Base-by-base conservation (phyloP, 2,113 vertebrate species). In the Phalacrocorax pelagicus region DNA sequence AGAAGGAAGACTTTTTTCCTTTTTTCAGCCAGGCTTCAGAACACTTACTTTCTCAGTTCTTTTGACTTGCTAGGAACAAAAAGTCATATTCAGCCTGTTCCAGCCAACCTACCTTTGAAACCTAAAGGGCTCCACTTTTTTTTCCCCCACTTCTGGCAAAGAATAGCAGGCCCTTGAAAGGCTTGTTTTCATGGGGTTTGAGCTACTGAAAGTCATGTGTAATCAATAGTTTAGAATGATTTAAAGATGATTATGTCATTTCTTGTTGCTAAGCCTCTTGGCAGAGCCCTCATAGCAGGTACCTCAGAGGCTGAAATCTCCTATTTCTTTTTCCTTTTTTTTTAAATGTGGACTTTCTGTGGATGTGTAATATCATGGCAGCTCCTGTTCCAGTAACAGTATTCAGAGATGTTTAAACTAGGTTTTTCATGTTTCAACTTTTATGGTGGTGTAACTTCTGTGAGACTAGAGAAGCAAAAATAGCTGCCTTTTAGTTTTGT, bases 41-140 rank as follows among this genome's bases (percentile, higher is more conserved):
- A 54, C 17, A 8, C 3, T 66, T 78, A 5, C 1, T 83, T 10
- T 74, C 24, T 40, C 36, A 15, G 46, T 32, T 81, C 17, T 90
- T 71, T n/a, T 58, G 23, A 21, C 61, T 63, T 87, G 29, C 34
- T 55, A 11, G 15, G 22, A 47, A 57, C 8, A 46, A 24, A 83
- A 3, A 0, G 0, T 63, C 12, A 0, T 21, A 5, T 15, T 46
- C 2, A 3, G 40, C 47, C 49, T 61, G 38, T 51, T 78, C 10
- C 51, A 80, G 11, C 55, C 23, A 40, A 30, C 20, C 24, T 81
- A 7, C 65, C 38, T 47, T n/a, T 61, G 69, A 78, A 36, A 49
- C 57, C 10, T 0, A 17, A 29, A 72, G 34, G 18, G 29, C n/a
- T 88, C 11, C 2, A 0, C 26, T 63, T 61, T 42, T 66, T 57